Evolutionary conservation across 2,888 invertebrate genomes (phyloP), one percentile per base, ranked within the genome.

Genomic region (Steromphala cineraria): DNA sequence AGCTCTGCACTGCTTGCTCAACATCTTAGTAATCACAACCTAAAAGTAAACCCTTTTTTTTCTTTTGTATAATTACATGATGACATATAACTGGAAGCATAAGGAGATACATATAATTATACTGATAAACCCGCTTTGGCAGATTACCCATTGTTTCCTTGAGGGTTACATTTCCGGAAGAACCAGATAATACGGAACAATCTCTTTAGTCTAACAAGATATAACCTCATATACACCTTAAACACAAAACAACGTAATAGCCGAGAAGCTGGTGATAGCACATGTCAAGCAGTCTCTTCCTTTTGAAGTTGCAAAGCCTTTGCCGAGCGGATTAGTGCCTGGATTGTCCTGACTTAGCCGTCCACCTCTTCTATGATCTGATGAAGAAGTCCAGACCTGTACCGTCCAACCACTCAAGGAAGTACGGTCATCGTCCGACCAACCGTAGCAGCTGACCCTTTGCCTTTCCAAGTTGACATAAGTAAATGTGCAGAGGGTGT

Each of bases 401-500:
- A 71, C 71, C 17, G 36, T 10, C 36, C n/a, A 19, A 71, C 71
- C 71, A 15, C 19, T 36, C 36, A 17, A 71, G 36, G 71, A 71
- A 31, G 71, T 28, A 36, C 36, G 19, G 19, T 19, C 19, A 71
- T 36, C 40, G 36, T 40, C 36, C 71, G 15, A 71, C 28, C 71
- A n/a, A 28, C 71, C 19, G 17, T 28, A n/a, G 19, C 36, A 40
- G 0, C 31, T 71, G 71, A 71, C 71, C 71, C 71, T 19, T 62
- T 62, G 28, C 62, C 28, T 62, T 17, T 62, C 15, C 62, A 10
- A 62, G 62, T 40, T 31, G 40, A 71, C 71, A 71, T 40, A 40
- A 36, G 71, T 36, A 71, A 71, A 71, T 71, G 71, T 71, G 71
- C 71, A 71, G 40, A 40, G 71, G n/a, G 19, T 71, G 71, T 40